Base-by-base conservation (phyloP, 2,888 invertebrate species). In the Taenaris catops region DNA sequence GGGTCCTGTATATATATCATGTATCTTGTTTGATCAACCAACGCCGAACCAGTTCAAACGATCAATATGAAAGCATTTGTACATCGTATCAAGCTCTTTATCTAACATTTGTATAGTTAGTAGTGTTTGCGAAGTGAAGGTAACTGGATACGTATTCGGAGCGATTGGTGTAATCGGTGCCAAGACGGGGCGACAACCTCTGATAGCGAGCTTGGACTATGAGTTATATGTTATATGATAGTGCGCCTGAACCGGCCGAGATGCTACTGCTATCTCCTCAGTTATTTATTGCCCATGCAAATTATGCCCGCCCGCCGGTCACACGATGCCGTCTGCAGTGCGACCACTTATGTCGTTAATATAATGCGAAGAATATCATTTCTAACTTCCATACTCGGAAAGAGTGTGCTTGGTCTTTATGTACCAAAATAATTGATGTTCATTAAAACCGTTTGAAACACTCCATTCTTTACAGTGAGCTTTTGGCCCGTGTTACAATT, bases 241-340 rank as follows among this genome's bases (percentile, higher is more conserved):
- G 55, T 52, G 61, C 55, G 63, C 55, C 55, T 56, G 52, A 50
- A 51, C 53, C 57, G 58, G 55, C 55, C 57, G 53, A 63, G 64
- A 63, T 62, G 43, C 44, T 48, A 44, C 45, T 47, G 61, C 62
- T 74, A 75, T 78, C 73, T 63, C 55, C 49, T 42, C 56, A 52
- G 60, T 74, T 78, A 76, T 80, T 80, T 79, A 81, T 74, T 74
- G 67, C 58, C 53, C 53, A 68, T 69, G 74, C 71, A 72, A 78
- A 78, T 79, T 65, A 62, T 55, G 54, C 49, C 48, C 58, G 59
- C 59, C 38, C 36, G 38, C 28, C 57, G 53, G 60, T 63, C 63
- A 55, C 53, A 58, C 57, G 55, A 55, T 39, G 29, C 49, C 48
- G 47, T 46, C 46, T 34, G 44, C 46, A 41, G 38, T 34, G 40